Evolutionary conservation across 1,140 invertebrate genomes (phyloP), one percentile per base, ranked within the genome.

Genomic region (Psilanteris sp.): DNA sequence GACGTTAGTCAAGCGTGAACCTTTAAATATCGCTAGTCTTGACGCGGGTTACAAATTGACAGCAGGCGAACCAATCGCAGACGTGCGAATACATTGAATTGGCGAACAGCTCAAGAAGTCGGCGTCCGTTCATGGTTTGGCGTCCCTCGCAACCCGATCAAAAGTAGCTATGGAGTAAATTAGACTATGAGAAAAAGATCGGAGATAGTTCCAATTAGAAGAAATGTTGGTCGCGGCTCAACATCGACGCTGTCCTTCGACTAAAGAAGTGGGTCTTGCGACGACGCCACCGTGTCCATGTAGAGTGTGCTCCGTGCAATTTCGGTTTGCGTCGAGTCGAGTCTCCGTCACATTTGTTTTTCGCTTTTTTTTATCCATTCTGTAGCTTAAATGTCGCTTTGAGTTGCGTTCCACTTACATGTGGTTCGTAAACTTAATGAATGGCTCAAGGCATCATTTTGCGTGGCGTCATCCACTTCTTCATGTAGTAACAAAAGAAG

Each of bases 401-500:
- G 24, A 7, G 48, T 66, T 39, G 41, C 41, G 8, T 20, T 68
- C 55, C 32, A 64, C 70, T 73, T 32, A 16, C 20, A 3, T 18
- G 41, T 44, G 27, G 37, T 20, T 41, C 50, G 32, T 64, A 26
- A 55, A 26, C 27, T 71, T 13, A 5, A 8, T 10, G 14, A 5
- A 9, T 18, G 14, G n/a, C 67, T 91, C 91, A 94, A 81, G 93
- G 91, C 89, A 95, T 91, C 83, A 93, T 92, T 86, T 96, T 96
- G 55, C 92, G 90, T 10, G 94, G 94, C 73, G 92, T 91, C 84
- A 96, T 90, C 94, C 95, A 96, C 84, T 96, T 96, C 83, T 94
- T 95, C 93, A 96, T 95, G 89, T 95, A 95, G 88, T 96, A 96
- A 85, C 93, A 95, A 90, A 96, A 96, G 70, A 96, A 90, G 14